Evolutionary conservation across 1,140 invertebrate genomes (phyloP).

Genomic region (Oreohelix idahoensis): DNA sequence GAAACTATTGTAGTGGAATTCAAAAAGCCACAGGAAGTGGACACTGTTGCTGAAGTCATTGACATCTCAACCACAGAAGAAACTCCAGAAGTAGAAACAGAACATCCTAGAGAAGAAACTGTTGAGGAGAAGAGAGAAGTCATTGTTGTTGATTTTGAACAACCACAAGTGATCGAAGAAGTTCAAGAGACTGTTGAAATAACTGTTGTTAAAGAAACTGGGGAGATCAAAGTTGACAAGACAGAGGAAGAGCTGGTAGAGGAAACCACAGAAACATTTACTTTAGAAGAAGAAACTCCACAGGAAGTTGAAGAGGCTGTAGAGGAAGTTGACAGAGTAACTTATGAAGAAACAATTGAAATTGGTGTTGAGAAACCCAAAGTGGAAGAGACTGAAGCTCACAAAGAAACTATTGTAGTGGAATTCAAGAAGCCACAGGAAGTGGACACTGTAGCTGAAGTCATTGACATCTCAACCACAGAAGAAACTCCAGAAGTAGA

Average conservation of each 20-base stretch:
- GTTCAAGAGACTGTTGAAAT: constrained; percentile 2
- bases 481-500: background rate
- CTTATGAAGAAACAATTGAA: background rate
- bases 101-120: background rate
- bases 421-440: background rate
- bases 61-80: background rate
- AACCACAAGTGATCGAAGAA: constrained; percentile 19
- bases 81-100: background rate
- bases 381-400: background rate
- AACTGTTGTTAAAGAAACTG: constrained; percentile 32
- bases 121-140: background rate
- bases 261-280: background rate
- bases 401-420: background rate
- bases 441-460: background rate
- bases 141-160: background rate
- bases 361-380: constrained; percentile 28
- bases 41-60: constrained; percentile 25
- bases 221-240: constrained; percentile 42
- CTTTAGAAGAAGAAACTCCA: background rate
- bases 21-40: constrained; percentile 28
- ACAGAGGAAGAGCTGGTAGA: constrained; percentile 41
- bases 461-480: background rate
- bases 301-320: background rate
- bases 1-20: constrained; percentile 39
- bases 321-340: background rate